A percentile compares a stretch with the other conserved stretches of the same genome.
Evolutionary conservation across 2,113 vertebrate genomes (phyloP).

Genomic region (Hippocampus comes): DNA sequence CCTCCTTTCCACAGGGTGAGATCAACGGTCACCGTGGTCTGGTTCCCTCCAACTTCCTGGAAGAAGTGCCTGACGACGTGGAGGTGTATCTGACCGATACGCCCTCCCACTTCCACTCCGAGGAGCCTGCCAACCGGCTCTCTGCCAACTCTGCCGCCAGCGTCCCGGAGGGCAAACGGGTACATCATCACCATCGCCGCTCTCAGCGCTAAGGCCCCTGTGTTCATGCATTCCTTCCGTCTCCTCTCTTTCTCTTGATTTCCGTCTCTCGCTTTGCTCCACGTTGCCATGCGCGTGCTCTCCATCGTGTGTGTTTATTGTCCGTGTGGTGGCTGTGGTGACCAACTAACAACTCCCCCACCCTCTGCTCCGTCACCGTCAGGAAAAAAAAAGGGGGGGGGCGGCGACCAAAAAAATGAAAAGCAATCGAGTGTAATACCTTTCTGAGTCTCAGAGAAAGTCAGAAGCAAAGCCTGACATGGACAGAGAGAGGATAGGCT

Average conservation of each 20-base stretch:
- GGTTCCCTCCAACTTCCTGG: slow-evolving; percentile 95
- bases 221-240: slow-evolving; percentile 75
- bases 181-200: slow-evolving; percentile 77
- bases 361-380: slow-evolving; percentile 16
- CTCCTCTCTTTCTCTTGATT: slow-evolving; percentile 71
- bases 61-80: slow-evolving; percentile 80
- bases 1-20: slow-evolving; percentile 76
- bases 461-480: slow-evolving; percentile 74
- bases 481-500: slow-evolving; percentile 66
- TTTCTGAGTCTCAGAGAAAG: slow-evolving; percentile 75
- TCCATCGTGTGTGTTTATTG: slow-evolving; percentile 70
- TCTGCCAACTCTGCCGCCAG: slow-evolving; percentile 44
- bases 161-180: slow-evolving; percentile 74
- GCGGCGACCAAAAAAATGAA: slow-evolving; percentile 16
- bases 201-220: slow-evolving; percentile 76
- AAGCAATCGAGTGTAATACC: slow-evolving; percentile 56
- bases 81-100: slow-evolving; percentile 93
- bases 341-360: slow-evolving; percentile 55
- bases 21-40: slow-evolving; percentile 88
- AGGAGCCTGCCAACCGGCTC: slow-evolving; percentile 63
- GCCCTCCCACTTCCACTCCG: slow-evolving; percentile 77
- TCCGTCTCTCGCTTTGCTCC: slow-evolving; percentile 68
- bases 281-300: slow-evolving; percentile 71
- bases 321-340: slow-evolving; percentile 70
- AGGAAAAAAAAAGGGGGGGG: slow-evolving; percentile 22